These are phyloP conservation scores for Chouioia cunea DNA, from an alignment of 2,888 invertebrate species.

Conservation along the genomic window DNA sequence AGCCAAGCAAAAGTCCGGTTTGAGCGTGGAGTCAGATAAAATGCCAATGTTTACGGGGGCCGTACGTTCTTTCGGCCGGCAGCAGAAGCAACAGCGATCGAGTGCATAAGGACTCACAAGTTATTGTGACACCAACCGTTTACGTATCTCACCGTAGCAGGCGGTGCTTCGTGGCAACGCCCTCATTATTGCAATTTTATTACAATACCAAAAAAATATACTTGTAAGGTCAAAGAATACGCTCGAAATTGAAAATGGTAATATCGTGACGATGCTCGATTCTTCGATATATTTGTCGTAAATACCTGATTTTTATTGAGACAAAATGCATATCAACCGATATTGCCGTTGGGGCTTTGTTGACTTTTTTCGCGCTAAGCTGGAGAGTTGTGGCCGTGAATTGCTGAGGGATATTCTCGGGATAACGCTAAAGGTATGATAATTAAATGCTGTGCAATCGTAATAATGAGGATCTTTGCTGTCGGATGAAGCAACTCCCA, in stretches of 20 bases:
- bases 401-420: slow-evolving; percentile 30
- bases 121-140: slow-evolving; percentile 53
- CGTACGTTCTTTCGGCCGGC: slow-evolving; percentile 51
- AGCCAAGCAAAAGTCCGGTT: slow-evolving; percentile 43
- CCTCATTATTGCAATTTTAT: slow-evolving; percentile 53
- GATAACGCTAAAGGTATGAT: slow-evolving; percentile 15
- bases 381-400: slow-evolving; percentile 30
- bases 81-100: slow-evolving; percentile 45
- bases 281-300: slow-evolving; percentile 27
- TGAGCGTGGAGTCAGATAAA: slow-evolving; percentile 55
- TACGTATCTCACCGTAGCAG: slow-evolving; percentile 49
- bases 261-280: slow-evolving; percentile 14
- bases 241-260: slow-evolving; percentile 42
- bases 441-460: slow-evolving; percentile 17
- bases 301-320: slow-evolving; percentile 40
- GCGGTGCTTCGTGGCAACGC: slow-evolving; percentile 48
- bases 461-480: slow-evolving; percentile 6
- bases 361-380: slow-evolving; percentile 27
- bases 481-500: background rate
- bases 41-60: slow-evolving; percentile 59
- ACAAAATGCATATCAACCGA: slow-evolving; percentile 24
- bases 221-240: slow-evolving; percentile 39
- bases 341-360: slow-evolving; percentile 36
- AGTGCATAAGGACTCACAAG: slow-evolving; percentile 53
- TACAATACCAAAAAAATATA: slow-evolving; percentile 35